A percentile compares a stretch with the other conserved stretches of the same genome.
phyloP scores from a whole-genome alignment of 2,113 vertebrate genomes.

The Peromyscus maniculatus region DNA sequence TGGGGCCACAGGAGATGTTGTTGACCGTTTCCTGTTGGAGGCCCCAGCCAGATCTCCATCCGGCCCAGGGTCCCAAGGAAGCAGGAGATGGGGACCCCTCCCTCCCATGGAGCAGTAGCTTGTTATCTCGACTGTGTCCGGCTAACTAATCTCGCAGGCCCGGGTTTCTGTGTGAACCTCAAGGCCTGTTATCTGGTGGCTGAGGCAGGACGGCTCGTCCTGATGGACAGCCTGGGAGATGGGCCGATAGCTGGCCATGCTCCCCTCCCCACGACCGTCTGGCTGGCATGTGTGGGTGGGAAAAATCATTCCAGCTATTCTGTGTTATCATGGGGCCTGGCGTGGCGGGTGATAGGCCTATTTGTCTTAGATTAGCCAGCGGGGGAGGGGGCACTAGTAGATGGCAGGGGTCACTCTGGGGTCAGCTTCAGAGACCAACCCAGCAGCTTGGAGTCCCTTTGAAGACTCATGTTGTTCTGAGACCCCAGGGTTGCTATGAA shows the following conservation, averaged over 20 bases:
- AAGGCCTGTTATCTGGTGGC: constrained; percentile 88
- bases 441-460: neutral
- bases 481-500: neutral
- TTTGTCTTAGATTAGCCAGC: constrained; percentile 81
- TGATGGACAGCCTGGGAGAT: constrained; percentile 81
- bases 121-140: constrained; percentile 82
- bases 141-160: constrained; percentile 86
- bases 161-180: constrained; percentile 87
- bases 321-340: constrained; percentile 81
- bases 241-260: constrained; percentile 73
- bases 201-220: constrained; percentile 79
- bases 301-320: constrained; percentile 88
- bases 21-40: neutral
- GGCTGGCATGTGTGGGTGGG: constrained; percentile 86
- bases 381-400: neutral
- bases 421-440: constrained; percentile 51
- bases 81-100: neutral
- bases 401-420: constrained; percentile 63
- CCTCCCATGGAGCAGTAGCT: neutral
- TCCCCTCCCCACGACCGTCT: constrained; percentile 64
- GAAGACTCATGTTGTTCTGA: neutral
- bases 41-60: neutral
- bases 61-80: neutral
- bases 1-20: neutral
- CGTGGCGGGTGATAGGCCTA: constrained; percentile 70